These are phyloP conservation scores for Malacoctenus gilli DNA, from an alignment of 2,797 vertebrate species.

Conservation along the genomic window DNA sequence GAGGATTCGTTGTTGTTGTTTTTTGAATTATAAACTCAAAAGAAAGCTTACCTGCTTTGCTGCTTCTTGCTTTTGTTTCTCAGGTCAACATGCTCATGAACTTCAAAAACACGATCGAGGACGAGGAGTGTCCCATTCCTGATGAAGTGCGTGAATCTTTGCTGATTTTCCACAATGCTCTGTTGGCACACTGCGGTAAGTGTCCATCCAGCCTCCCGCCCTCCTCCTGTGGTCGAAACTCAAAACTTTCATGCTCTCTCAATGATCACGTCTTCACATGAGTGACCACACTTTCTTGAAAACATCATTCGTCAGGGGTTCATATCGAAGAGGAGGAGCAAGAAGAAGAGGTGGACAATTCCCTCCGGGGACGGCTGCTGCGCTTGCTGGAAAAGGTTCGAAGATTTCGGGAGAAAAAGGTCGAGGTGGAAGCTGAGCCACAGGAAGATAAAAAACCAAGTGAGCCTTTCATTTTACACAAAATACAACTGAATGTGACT, in stretches of 20 bases:
- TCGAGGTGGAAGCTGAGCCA: slow-evolving; percentile 78
- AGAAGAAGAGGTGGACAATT: slow-evolving; percentile 86
- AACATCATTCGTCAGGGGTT: slow-evolving; percentile 74
- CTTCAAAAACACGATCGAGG: slow-evolving; percentile 84
- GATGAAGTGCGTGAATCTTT: slow-evolving; percentile 85
- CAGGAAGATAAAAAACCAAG: slow-evolving; percentile 89
- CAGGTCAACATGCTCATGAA: slow-evolving; percentile 96
- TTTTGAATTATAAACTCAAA: no score
- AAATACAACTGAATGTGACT: background rate
- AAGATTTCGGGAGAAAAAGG: slow-evolving; percentile 81
- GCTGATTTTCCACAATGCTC: slow-evolving; percentile 84
- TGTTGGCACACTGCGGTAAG: slow-evolving; percentile 92
- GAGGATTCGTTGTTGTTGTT: no score
- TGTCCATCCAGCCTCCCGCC: slow-evolving; percentile 17
- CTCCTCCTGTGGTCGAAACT: no score
- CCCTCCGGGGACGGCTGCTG: slow-evolving; percentile 84
- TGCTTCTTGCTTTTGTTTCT: background rate
- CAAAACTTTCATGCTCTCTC: no score
- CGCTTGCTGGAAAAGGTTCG: slow-evolving; percentile 87
- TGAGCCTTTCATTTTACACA: slow-evolving; percentile 66
- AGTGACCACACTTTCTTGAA: slow-evolving; percentile 1
- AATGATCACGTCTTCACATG: no score
- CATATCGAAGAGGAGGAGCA: slow-evolving; percentile 88
- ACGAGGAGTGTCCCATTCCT: slow-evolving; percentile 86
- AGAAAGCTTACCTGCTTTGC: background rate